phyloP scores from a whole-genome alignment of 2,113 vertebrate genomes.

The Gila orcuttii region DNA sequence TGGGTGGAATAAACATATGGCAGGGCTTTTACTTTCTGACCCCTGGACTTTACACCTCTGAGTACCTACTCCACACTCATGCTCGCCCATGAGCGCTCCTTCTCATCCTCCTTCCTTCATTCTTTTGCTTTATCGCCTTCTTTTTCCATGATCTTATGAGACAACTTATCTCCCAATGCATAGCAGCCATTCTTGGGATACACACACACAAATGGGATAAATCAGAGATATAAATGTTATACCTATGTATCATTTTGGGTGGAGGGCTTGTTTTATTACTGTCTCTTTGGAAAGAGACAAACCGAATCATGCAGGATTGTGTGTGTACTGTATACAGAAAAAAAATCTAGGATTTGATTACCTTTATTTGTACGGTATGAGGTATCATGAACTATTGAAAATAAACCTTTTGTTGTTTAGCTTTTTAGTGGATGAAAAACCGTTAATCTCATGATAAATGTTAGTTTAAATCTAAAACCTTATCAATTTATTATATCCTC shows the following conservation, averaged over 20 bases:
- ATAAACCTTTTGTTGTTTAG: neutral
- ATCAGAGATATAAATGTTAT: slow-evolving; percentile 34
- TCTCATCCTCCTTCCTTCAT: slow-evolving; percentile 34
- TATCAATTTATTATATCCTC: neutral
- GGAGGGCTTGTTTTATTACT: slow-evolving; percentile 40
- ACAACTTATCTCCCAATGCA: slow-evolving; percentile 51
- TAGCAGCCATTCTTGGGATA: slow-evolving; percentile 51
- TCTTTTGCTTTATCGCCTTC: slow-evolving; percentile 35
- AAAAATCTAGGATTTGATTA: slow-evolving; percentile 50
- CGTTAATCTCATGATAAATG: neutral
- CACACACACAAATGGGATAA: slow-evolving; percentile 47
- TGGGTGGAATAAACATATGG: too few species aligned
- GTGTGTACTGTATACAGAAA: neutral
- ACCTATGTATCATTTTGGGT: slow-evolving; percentile 45
- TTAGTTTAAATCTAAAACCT: neutral
- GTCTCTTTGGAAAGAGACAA: slow-evolving; percentile 43
- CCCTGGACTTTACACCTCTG: too few species aligned
- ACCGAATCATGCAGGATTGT: slow-evolving; percentile 16
- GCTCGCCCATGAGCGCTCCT: neutral
- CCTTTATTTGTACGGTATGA: slow-evolving; percentile 26
- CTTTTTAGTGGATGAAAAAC: neutral
- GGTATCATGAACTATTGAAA: slow-evolving; percentile 2
- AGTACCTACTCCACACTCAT: slow-evolving; percentile 6
- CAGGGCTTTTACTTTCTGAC: too few species aligned
- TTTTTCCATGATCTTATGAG: slow-evolving; percentile 49